These are phyloP conservation scores for Thunnus maccoyii DNA, from an alignment of 2,113 vertebrate species.

Conservation along the genomic window DNA sequence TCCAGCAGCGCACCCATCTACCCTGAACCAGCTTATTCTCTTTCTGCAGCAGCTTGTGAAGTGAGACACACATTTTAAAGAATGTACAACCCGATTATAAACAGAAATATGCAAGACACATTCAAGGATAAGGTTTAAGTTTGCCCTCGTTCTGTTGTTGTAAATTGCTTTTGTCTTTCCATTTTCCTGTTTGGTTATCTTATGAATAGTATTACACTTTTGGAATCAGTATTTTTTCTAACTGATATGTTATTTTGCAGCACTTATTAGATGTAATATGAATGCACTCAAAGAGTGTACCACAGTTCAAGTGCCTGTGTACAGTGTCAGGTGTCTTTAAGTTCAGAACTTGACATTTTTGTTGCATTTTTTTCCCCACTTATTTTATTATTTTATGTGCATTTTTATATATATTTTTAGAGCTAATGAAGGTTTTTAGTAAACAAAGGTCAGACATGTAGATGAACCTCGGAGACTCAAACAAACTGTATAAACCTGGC, in stretches of 20 bases:
- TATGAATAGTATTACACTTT: constrained; percentile 73
- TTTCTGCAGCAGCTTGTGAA: constrained; percentile 41
- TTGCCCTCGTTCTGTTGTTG: constrained; percentile 42
- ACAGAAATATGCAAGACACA: constrained; percentile 76
- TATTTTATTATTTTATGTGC: constrained; percentile 49
- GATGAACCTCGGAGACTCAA: constrained; percentile 58
- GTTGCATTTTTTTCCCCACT: constrained; percentile 40
- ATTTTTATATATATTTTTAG: constrained; percentile 50
- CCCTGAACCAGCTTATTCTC: constrained; percentile 29
- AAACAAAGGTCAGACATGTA: constrained; percentile 30
- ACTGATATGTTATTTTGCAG: constrained; percentile 81
- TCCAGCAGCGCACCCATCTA: constrained; percentile 28
- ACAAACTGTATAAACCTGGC: constrained; percentile 65
- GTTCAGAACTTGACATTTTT: constrained; percentile 53
- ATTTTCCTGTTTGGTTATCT: constrained; percentile 58
- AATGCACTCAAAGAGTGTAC: constrained; percentile 82
- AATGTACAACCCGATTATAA: constrained; percentile 64
- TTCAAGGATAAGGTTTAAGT: constrained; percentile 49
- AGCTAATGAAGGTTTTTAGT: constrained; percentile 67
- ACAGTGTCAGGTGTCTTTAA: constrained; percentile 77
- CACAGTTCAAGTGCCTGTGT: constrained; percentile 87
- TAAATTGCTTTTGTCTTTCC: constrained; percentile 50
- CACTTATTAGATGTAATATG: constrained; percentile 83
- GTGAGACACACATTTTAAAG: constrained; percentile 39
- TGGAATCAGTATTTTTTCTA: constrained; percentile 79